Conservation (phyloP, 2,888 invertebrate species). For the Tortrix viridana region DNA sequence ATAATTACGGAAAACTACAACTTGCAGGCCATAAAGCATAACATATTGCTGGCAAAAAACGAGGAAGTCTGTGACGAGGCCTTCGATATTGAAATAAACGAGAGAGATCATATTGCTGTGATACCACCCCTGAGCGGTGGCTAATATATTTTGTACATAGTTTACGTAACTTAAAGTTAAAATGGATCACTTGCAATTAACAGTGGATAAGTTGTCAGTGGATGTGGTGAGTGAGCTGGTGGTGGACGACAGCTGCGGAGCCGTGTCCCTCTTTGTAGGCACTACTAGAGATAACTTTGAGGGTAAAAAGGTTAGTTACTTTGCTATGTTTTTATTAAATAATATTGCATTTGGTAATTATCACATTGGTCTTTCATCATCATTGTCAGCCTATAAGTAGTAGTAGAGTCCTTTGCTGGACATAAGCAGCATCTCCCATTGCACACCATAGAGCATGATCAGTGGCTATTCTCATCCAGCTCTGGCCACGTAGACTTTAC, state of each 20-base stretch:
- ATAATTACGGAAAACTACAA: constrained; percentile 85
- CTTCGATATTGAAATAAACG: constrained; percentile 81
- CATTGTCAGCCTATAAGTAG: no score
- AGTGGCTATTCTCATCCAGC: no score
- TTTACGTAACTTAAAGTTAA: constrained; percentile 26
- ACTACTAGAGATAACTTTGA: constrained; percentile 94
- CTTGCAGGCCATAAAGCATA: constrained; percentile 87
- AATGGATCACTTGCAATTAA: constrained; percentile 89
- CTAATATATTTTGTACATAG: constrained; percentile 60
- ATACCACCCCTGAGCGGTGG: constrained; percentile 98
- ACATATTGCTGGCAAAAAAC: constrained; percentile 92
- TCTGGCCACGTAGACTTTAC: no score
- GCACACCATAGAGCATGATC: no score
- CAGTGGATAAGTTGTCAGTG: constrained; percentile 86
- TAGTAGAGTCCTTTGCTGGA: no score
- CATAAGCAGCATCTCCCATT: no score
- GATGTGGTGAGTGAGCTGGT: constrained; percentile 87
- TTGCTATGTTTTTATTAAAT: constrained; percentile 25
- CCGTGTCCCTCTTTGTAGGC: constrained; percentile 94
- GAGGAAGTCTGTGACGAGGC: constrained; percentile 88
- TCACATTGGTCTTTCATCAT: no score
- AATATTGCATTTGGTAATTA: background rate
- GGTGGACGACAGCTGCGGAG: constrained; percentile 90
- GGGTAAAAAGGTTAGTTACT: constrained; percentile 86
- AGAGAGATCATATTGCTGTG: constrained; percentile 93